A percentile compares a stretch with the other conserved stretches of the same genome.
phyloP scores from a whole-genome alignment of 2,113 vertebrate genomes.

The Anolis carolinensis region DNA sequence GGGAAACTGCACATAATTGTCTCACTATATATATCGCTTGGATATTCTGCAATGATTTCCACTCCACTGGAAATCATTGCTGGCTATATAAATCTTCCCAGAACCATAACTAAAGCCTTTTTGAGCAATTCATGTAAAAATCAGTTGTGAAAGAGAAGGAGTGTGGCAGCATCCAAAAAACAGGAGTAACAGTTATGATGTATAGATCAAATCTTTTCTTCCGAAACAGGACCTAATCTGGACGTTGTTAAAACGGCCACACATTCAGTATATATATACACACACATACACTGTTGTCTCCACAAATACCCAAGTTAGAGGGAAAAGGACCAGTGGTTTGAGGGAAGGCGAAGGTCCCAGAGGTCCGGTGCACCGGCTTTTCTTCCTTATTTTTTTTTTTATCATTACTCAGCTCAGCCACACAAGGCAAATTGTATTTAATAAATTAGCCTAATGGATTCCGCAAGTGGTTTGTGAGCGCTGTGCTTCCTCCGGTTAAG shows the following conservation, averaged over 20 bases:
- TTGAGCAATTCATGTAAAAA: not conserved
- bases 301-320: not conserved
- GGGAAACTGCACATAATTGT: no score
- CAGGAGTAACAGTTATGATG: not conserved
- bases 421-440: constrained; percentile 92
- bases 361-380: constrained; percentile 27
- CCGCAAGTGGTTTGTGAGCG: constrained; percentile 88
- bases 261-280: not conserved
- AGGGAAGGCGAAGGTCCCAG: accelerated
- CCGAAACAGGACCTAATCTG: accelerated
- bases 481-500: constrained; percentile 90
- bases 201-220: accelerated
- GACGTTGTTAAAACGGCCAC: not conserved
- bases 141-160: not conserved
- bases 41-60: not conserved
- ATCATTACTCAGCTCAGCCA: constrained; percentile 90
- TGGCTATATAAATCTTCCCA: not conserved
- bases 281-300: not conserved
- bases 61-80: not conserved
- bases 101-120: not conserved
- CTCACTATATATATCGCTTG: no score
- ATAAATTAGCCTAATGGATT: constrained; percentile 97
- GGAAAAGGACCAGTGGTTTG: not conserved
- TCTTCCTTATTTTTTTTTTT: constrained; percentile 77
- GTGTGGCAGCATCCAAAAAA: not conserved